These are phyloP conservation scores for Sebastes fasciatus DNA, from an alignment of 2,113 vertebrate species.

Conservation along the genomic window DNA sequence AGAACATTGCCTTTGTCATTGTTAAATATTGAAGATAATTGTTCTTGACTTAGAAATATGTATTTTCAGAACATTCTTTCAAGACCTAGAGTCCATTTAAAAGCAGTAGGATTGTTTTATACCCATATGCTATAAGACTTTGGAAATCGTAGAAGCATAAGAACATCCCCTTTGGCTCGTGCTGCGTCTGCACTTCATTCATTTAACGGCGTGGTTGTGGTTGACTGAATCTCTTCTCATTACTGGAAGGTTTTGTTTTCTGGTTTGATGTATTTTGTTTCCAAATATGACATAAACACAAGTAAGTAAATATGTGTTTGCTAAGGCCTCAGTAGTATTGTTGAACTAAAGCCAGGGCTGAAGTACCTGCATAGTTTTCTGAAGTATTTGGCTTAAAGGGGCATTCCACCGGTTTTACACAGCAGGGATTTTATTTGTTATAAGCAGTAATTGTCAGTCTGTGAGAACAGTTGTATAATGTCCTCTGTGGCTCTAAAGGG, in stretches of 20 bases:
- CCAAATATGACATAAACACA: background rate
- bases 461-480: background rate
- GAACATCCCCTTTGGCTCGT: slow-evolving; percentile 1
- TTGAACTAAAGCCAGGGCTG: background rate
- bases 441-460: background rate
- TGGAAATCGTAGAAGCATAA: slow-evolving; percentile 14
- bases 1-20: slow-evolving; percentile 50
- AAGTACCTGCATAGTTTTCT: background rate
- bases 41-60: slow-evolving; percentile 57
- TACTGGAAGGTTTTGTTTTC: background rate
- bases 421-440: background rate
- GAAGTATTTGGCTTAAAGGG: background rate
- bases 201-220: background rate
- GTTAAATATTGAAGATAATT: slow-evolving; percentile 65
- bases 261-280: background rate
- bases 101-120: slow-evolving; percentile 34
- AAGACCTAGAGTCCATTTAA: slow-evolving; percentile 34
- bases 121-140: background rate
- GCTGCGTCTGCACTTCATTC: background rate
- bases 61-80: slow-evolving; percentile 50
- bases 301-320: background rate
- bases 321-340: background rate
- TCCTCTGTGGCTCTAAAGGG: background rate
- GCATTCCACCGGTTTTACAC: background rate
- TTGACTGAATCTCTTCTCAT: slow-evolving; percentile 3